Percentiles rank a stretch among this genome's conserved stretches.
phyloP scores from a whole-genome alignment of 2,797 vertebrate species.

The Psittacula echo region DNA sequence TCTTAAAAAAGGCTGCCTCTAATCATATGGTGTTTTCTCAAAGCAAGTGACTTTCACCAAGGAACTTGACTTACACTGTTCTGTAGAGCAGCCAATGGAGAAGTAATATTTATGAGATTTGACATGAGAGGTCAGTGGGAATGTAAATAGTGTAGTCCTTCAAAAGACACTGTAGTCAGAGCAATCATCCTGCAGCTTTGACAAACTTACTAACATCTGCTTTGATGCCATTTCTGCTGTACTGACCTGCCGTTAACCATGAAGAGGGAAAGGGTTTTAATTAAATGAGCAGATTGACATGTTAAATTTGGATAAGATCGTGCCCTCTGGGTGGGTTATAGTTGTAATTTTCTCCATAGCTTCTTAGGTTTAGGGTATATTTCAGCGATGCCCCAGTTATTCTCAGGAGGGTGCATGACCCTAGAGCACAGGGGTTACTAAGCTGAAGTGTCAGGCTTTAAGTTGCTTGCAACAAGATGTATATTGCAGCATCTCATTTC shows the following conservation, averaged over 20 bases:
- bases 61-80: background rate
- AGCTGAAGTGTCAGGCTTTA: background rate
- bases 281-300: constrained; percentile 53
- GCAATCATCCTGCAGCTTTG: constrained; percentile 47
- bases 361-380: background rate
- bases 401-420: background rate
- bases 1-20: background rate
- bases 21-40: background rate
- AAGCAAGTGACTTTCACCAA: background rate
- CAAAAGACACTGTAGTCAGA: background rate
- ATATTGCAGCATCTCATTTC: background rate
- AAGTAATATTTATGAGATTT: constrained; percentile 25
- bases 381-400: background rate
- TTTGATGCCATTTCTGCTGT: constrained; percentile 49
- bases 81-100: background rate
- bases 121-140: background rate
- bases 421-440: background rate
- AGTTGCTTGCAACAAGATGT: background rate
- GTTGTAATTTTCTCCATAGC: background rate
- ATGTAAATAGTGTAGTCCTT: constrained; percentile 18
- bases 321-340: constrained; percentile 56
- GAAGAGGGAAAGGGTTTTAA: constrained; percentile 51
- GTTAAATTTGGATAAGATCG: constrained; percentile 16
- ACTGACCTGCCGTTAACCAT: constrained; percentile 56
- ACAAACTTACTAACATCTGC: constrained; percentile 66